Conservation (phyloP, 2,113 vertebrate genomes). For the Xiphorhynchus elegans region DNA sequence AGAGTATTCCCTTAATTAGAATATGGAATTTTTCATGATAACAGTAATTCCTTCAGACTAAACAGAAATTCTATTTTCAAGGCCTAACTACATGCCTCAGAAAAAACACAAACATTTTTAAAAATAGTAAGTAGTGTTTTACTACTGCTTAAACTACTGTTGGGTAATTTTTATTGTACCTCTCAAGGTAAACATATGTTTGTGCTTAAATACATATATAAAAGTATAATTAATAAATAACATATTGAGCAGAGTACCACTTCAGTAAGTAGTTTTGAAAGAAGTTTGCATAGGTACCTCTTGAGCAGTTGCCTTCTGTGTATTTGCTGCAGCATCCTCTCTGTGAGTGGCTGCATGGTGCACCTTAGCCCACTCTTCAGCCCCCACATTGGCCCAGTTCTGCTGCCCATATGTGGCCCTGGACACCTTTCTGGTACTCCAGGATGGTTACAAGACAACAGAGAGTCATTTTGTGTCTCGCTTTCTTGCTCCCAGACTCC, state of each 20-base stretch:
- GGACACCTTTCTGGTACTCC: neutral
- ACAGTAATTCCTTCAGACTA: neutral
- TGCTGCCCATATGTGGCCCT: neutral
- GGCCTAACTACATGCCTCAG: neutral
- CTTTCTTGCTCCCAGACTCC: neutral
- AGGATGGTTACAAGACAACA: neutral
- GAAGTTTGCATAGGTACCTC: neutral
- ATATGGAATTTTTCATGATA: neutral
- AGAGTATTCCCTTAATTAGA: neutral
- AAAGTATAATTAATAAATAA: neutral
- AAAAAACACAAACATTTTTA: neutral
- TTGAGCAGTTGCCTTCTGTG: neutral
- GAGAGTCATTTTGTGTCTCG: neutral
- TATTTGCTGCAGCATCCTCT: fast-evolving
- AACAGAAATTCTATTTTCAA: neutral
- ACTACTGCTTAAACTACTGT: neutral
- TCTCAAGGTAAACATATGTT: fast-evolving
- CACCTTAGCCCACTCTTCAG: neutral
- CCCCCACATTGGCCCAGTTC: neutral
- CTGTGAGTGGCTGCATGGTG: neutral
- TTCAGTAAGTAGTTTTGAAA: neutral
- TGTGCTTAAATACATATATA: neutral
- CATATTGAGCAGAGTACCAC: neutral
- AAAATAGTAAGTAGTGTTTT: neutral
- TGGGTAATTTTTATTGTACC: neutral